Base-by-base conservation (phyloP, 2,113 vertebrate species). In the Ameiurus melas region DNA sequence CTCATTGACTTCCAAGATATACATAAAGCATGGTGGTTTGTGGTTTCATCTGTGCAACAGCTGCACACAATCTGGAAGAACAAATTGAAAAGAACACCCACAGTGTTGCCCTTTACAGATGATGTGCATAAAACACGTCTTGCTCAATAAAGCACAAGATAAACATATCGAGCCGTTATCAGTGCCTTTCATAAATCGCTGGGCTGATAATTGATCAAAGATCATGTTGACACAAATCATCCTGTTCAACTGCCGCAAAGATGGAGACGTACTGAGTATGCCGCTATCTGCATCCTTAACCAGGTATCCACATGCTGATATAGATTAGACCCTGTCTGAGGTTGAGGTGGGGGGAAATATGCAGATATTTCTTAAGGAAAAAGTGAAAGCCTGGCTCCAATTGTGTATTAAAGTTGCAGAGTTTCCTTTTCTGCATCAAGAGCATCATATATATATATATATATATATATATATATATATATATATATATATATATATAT, bases 131-230 rank as follows among this genome's bases (percentile, higher is more conserved):
- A 79, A 82, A 60, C 57, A 39, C 39, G 9, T 12, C 55, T 36
- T 25, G 57, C 57, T 60, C 80, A 60, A 82, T 82, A 82, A 39
- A 82, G 39, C 30, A 81, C 78, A 36, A 39, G 55, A 33, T 57
- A 10, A 80, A 81, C 17, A 0, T 57, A 81, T 39, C 20, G 33
- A 82, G 8, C 78, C 30, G 8, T 81, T 81, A 58, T 33, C 55
- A 36, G 19, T 22, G 55, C 53, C n/a, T 81, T 81, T 58, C 30
- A 81, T 36, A 30, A 36, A 81, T 58, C 12, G 53, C 79, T 58
- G 78, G 5, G 30, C 78, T 53, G 78, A 17, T 80, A n/a, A 80
- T 33, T 80, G 30, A 81, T 81, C 30, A 58, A 25, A 81, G 20
- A 13, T 58, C n/a, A 33, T 7, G 22, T 22, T 13, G n/a, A 58